Evolutionary conservation across 1,140 invertebrate genomes (phyloP).

Genomic region (Seison nebaliae): DNA sequence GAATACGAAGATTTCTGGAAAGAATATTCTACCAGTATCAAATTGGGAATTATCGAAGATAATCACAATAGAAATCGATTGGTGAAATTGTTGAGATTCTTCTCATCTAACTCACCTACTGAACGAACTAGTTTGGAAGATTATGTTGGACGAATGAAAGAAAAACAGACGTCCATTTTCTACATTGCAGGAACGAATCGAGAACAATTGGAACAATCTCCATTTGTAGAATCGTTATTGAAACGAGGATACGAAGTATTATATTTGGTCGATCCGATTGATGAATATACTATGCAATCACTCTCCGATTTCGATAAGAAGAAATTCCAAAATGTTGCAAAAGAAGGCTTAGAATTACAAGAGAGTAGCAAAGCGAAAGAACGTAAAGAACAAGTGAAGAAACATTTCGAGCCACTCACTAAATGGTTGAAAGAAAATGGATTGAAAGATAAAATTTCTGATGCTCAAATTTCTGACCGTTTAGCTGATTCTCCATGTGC

Average conservation of each 20-base stretch:
- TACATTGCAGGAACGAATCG: conserved; percentile 58
- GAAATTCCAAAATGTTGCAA: conserved; percentile 98
- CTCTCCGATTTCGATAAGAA: conserved; percentile 96
- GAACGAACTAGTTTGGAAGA: conserved; percentile 49
- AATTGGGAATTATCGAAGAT: conserved; percentile 89
- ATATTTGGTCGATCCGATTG: conserved; percentile 77
- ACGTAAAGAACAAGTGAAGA: conserved; percentile 47
- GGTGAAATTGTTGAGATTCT: conserved; percentile 72
- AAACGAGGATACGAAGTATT: conserved; percentile 79
- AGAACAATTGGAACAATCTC: conserved; percentile 48
- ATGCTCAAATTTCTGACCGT: conserved; percentile 60
- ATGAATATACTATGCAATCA: conserved; percentile 84
- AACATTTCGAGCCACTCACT: conserved; percentile 57
- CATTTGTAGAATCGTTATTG: conserved; percentile 72
- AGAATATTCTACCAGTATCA: conserved; percentile 92
- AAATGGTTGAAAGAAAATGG: conserved; percentile 63
- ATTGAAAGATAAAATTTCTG: conserved; percentile 53
- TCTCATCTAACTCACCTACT: conserved; percentile 44
- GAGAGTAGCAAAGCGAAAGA: conserved; percentile 54
- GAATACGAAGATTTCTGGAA: conserved; percentile 89
- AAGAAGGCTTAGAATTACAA: conserved; percentile 64
- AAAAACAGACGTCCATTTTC: conserved; percentile 80
- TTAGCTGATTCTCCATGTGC: conserved; percentile 74
- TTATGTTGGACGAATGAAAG: conserved; percentile 81
- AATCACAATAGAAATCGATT: conserved; percentile 71